Percentiles rank a stretch among this genome's conserved stretches.
Conservation (phyloP, 2,888 invertebrate genomes). For the Netelia fuscicornis region DNA sequence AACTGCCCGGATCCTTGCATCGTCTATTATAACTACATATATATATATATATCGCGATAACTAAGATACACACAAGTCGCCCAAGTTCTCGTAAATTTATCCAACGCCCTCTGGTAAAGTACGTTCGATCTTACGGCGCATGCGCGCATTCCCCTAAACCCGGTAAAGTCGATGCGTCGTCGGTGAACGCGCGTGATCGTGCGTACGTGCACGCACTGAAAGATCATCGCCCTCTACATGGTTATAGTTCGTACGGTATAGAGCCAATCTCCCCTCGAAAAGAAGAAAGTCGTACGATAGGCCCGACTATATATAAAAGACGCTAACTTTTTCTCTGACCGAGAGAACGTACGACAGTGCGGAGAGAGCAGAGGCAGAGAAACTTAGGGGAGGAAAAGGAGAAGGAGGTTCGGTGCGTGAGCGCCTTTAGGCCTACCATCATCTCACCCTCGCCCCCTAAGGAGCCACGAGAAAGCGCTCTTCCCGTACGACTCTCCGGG, state of each 20-base stretch:
- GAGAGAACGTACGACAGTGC: slow-evolving; percentile 25
- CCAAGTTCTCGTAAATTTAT: slow-evolving; percentile 30
- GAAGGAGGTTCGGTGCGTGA: slow-evolving; percentile 49
- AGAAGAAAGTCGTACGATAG: slow-evolving; percentile 63
- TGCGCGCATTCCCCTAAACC: not conserved
- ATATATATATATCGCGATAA: slow-evolving; percentile 14
- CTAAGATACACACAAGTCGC: slow-evolving; percentile 25
- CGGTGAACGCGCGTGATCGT: slow-evolving; percentile 51
- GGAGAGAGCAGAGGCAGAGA: slow-evolving; percentile 31
- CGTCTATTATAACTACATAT: slow-evolving; percentile 40
- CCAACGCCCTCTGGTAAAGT: not conserved
- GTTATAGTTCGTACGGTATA: slow-evolving; percentile 37
- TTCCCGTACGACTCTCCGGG: slow-evolving; percentile 72
- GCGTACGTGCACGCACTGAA: slow-evolving; percentile 62
- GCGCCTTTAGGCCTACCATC: slow-evolving; percentile 54
- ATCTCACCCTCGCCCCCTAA: slow-evolving; percentile 51
- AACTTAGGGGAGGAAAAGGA: slow-evolving; percentile 2
- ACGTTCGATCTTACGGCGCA: slow-evolving; percentile 27
- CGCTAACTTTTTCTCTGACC: slow-evolving; percentile 60
- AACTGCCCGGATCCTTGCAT: slow-evolving; percentile 46
- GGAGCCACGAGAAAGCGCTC: slow-evolving; percentile 57
- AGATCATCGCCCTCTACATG: slow-evolving; percentile 18
- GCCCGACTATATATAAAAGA: slow-evolving; percentile 50
- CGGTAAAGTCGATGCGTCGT: slow-evolving; percentile 12
- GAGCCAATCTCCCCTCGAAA: slow-evolving; percentile 12